Conservation (phyloP, 2,113 vertebrate genomes). For the Syrmaticus mikado region DNA sequence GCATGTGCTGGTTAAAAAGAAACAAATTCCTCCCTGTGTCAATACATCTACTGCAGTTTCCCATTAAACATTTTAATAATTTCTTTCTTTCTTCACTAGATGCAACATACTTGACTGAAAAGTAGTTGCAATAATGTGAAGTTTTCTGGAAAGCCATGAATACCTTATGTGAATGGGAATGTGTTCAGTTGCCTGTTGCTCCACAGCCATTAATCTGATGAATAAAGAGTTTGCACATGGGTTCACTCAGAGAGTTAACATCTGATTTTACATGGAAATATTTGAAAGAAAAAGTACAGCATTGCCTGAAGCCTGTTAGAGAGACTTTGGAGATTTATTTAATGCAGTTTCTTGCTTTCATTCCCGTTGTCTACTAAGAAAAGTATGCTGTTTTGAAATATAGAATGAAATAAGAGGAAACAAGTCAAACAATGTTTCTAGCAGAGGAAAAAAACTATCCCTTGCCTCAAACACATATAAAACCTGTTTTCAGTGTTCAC, state of each 20-base stretch:
- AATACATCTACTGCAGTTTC: slow-evolving; percentile 13
- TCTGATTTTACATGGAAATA: slow-evolving; percentile 72
- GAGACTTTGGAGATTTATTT: slow-evolving; percentile 65
- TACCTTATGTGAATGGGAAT: slow-evolving; percentile 36
- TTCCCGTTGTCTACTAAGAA: slow-evolving; percentile 58
- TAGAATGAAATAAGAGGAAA: slow-evolving; percentile 48
- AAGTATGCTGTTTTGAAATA: slow-evolving; percentile 74
- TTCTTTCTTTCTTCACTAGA: slow-evolving; percentile 59
- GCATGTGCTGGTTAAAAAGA: slow-evolving; percentile 39
- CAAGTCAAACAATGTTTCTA: slow-evolving; percentile 58
- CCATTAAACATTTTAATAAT: slow-evolving; percentile 38
- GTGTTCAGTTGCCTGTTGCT: slow-evolving; percentile 66
- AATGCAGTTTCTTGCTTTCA: slow-evolving; percentile 46
- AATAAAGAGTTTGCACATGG: slow-evolving; percentile 57
- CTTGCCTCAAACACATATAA: background rate
- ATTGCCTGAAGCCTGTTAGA: slow-evolving; percentile 58
- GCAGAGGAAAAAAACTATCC: background rate
- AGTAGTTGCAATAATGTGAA: slow-evolving; percentile 62
- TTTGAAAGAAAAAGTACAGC: slow-evolving; percentile 64
- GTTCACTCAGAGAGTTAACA: slow-evolving; percentile 72
- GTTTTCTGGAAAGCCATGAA: slow-evolving; percentile 53
- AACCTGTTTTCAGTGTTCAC: slow-evolving; percentile 35
- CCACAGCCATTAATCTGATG: slow-evolving; percentile 63
- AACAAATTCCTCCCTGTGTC: slow-evolving; percentile 38
- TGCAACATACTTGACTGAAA: slow-evolving; percentile 61